phyloP scores from a whole-genome alignment of 2,888 invertebrate genomes.

The Plemyria rubiginata region DNA sequence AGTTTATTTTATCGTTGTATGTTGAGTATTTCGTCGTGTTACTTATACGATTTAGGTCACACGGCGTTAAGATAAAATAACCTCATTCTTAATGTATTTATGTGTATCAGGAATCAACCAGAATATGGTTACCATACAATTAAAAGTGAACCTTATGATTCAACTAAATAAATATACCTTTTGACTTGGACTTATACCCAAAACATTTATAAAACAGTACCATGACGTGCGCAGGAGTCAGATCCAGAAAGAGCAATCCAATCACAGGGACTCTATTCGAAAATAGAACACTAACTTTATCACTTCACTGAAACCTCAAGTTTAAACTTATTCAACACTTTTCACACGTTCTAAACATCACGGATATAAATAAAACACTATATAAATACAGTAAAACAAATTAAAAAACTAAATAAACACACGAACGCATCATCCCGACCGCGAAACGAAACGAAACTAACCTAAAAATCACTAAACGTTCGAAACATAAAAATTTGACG shows the following conservation, averaged over 20 bases:
- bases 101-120: too few relatives aligned
- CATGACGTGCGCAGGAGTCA: slow-evolving; percentile 24
- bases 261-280: slow-evolving; percentile 27
- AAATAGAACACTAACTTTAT: slow-evolving; percentile 26
- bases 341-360: slow-evolving; percentile 20
- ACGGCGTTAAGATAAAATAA: too few relatives aligned
- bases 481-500: slow-evolving; percentile 75
- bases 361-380: slow-evolving; percentile 27
- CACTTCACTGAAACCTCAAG: slow-evolving; percentile 1
- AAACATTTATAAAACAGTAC: slow-evolving; percentile 6
- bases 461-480: slow-evolving; percentile 68
- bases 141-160: too few relatives aligned
- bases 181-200: too few relatives aligned
- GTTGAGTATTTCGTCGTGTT: not conserved
- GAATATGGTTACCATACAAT: too few relatives aligned
- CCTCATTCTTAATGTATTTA: too few relatives aligned
- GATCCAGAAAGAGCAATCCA: slow-evolving; percentile 34
- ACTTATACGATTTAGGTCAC: not conserved
- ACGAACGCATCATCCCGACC: slow-evolving; percentile 54
- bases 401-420: slow-evolving; percentile 40
- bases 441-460: slow-evolving; percentile 70
- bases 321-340: slow-evolving; percentile 16
- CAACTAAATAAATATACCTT: too few relatives aligned
- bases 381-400: slow-evolving; percentile 25
- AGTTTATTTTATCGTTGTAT: slow-evolving; percentile 1